Evolutionary conservation across 2,113 vertebrate species (phyloP), one percentile per base, ranked within the genome.

Genomic region (Lamprologus sp.): DNA sequence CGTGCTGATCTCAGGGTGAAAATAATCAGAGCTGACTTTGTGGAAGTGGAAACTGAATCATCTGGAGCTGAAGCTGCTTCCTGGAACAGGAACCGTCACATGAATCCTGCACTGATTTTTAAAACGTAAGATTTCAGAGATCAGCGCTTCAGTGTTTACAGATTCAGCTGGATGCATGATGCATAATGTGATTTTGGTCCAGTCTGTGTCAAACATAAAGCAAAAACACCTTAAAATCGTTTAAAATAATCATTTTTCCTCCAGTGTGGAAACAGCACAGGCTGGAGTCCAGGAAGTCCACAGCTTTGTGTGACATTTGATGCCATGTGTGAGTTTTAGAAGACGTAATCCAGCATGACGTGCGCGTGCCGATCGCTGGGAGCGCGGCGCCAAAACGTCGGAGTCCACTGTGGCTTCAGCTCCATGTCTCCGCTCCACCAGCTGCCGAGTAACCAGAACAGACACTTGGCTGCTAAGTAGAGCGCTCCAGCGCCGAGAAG

Each of bases 291-390:
- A 75, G 68, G 28, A 47, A 0, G 31, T 35, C 0, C 60, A 37
- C 60, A n/a, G 17, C 60, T 12, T 12, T n/a, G 60, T 47, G 42
- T 75, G 40, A 75, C 19, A 12, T 10, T n/a, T 21, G 26, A 9
- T 6, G 0, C 17, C 7, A 14, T 5, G 17, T n/a, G 33, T 9
- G 51, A 37, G 7, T 23, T 56, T 49, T 42, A 85, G 45, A 49
- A 92, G 19, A 85, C 4, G 6, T 90, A 90, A 65, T 89, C 89
- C 91, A 92, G 60, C 87, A 90, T 92, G 26, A 79, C 2, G 26
- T 87, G 89, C 2, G 23, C 0, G 2, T 7, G 56, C 5, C 4
- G 23, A 65, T 3, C 23, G 33, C 40, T 55, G 12, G 35, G 1
- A 35, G 54, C 9, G 9, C 7, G 33, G 80, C 65, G 23, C 4